Evolutionary conservation across 2,113 vertebrate genomes (phyloP), one percentile per base, ranked within the genome.

Genomic region (Pterocles gutturalis): DNA sequence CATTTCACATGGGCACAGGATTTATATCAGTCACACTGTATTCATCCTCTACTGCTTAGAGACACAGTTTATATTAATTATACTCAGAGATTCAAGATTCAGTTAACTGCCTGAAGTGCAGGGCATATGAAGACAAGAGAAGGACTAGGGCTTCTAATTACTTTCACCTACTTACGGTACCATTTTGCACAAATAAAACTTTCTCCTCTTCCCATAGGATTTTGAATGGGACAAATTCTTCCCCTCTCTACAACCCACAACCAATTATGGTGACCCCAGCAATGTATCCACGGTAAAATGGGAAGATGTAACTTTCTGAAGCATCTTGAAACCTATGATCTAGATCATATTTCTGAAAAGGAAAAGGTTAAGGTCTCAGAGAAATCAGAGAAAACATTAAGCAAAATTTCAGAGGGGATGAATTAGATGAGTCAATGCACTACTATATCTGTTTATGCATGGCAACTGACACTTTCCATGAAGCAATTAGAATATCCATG

Each of bases 351-450:
- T 91, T 55, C 43, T 75, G 61, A 73, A 81, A 91, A 55, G 22
- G 45, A 73, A 86, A 65, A 18, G 3, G 54, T 96, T 86, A 91
- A 88, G 43, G 80, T 76, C 17, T 58, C n/a, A 38, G 45, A 90
- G 41, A 87, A 93, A 76, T 58, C 28, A 85, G 19, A 83, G 17
- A 4, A 79, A 85, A 87, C 31, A 72, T 51, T 31, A 89, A 61
- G 34, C 34, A 86, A 66, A 76, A 76, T 90, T 93, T 91, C 75
- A 87, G 64, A 91, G 76, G 55, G 66, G 62, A 95, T 87, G 54
- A 90, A 86, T 76, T 57, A 90, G 70, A 86, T 70, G 49, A 81
- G 91, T 85, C 77, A 94, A n/a, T 72, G 53, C 8, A 45, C 7
- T 82, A 82, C 55, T 69, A 1, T 79, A 94, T 85, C 81, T 82